Percentiles rank a stretch among this genome's conserved stretches.
Conservation (phyloP, 1,140 invertebrate species). For the Hypothenemus hampei region DNA sequence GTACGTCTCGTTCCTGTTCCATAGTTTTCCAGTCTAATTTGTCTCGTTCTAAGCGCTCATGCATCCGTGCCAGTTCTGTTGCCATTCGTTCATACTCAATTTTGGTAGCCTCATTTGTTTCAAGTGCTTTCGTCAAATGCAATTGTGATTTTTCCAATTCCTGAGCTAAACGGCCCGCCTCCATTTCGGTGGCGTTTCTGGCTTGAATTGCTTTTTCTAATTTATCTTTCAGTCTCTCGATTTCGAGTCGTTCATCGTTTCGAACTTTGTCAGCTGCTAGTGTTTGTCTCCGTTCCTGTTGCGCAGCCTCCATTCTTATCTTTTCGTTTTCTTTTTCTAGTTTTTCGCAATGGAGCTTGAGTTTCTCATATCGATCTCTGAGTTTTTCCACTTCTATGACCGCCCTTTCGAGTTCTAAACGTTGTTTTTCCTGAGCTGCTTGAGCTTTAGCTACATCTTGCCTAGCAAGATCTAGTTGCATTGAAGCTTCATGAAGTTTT, state of each 20-base stretch:
- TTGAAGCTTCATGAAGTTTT: slow-evolving; percentile 69
- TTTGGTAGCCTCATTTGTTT: slow-evolving; percentile 69
- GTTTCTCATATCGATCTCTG: slow-evolving; percentile 75
- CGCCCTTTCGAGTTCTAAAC: slow-evolving; percentile 69
- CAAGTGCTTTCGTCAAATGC: slow-evolving; percentile 74
- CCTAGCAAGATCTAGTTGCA: slow-evolving; percentile 74
- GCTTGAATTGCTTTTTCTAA: slow-evolving; percentile 77
- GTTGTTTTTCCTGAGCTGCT: slow-evolving; percentile 69
- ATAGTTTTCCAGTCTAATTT: slow-evolving; percentile 59
- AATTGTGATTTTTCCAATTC: slow-evolving; percentile 82
- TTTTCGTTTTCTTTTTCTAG: slow-evolving; percentile 71
- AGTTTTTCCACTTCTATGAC: slow-evolving; percentile 83
- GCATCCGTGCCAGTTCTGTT: slow-evolving; percentile 70
- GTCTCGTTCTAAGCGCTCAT: slow-evolving; percentile 68
- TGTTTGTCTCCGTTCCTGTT: slow-evolving; percentile 61
- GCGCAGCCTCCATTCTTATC: slow-evolving; percentile 55
- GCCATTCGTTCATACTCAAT: slow-evolving; percentile 80
- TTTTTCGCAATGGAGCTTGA: slow-evolving; percentile 63
- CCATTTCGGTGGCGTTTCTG: slow-evolving; percentile 75
- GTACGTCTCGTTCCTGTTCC: slow-evolving; percentile 65
- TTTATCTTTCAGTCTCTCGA: slow-evolving; percentile 78
- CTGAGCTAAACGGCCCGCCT: slow-evolving; percentile 76
- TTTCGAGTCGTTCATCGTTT: slow-evolving; percentile 61
- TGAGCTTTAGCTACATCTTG: slow-evolving; percentile 70
- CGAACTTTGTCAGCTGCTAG: slow-evolving; percentile 57